phyloP scores from a whole-genome alignment of 2,797 vertebrate species.

The Pangasius macronema region DNA sequence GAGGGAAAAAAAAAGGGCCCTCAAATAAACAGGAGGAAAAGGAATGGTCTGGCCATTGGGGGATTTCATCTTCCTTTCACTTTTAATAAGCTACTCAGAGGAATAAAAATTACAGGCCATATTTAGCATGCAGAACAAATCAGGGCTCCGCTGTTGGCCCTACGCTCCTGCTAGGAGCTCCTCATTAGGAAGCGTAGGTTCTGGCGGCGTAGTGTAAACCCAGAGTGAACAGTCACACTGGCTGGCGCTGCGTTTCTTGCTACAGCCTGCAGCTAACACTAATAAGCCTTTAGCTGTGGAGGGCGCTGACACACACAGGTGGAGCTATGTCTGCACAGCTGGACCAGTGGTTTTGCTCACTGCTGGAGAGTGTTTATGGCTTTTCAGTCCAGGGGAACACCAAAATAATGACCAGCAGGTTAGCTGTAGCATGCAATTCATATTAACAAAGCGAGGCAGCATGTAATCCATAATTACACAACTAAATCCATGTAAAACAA shows the following conservation, averaged over 20 bases:
- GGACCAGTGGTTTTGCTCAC: slow-evolving; percentile 54
- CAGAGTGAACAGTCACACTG: slow-evolving; percentile 66
- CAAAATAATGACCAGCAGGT: slow-evolving; percentile 51
- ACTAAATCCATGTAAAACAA: slow-evolving; percentile 70
- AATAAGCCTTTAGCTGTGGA: slow-evolving; percentile 63
- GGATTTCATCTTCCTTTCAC: slow-evolving; percentile 79
- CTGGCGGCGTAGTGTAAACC: slow-evolving; percentile 60
- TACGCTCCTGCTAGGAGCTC: slow-evolving; percentile 76
- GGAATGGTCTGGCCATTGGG: slow-evolving; percentile 70
- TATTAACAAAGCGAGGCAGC: slow-evolving; percentile 49
- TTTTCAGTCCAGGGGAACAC: slow-evolving; percentile 46
- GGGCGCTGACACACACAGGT: slow-evolving; percentile 49
- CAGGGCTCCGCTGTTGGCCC: slow-evolving; percentile 72
- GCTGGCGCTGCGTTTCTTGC: slow-evolving; percentile 47
- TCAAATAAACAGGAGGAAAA: slow-evolving; percentile 77
- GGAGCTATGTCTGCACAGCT: slow-evolving; percentile 53
- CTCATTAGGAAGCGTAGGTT: slow-evolving; percentile 73
- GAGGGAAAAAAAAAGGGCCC: slow-evolving; percentile 69
- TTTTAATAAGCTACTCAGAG: slow-evolving; percentile 76
- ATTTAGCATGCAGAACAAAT: slow-evolving; percentile 87
- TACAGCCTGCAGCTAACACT: slow-evolving; percentile 68
- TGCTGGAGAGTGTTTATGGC: slow-evolving; percentile 43
- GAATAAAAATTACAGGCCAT: slow-evolving; percentile 79
- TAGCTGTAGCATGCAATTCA: slow-evolving; percentile 56
- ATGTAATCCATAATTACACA: slow-evolving; percentile 70